These are phyloP conservation scores for Ptilodon capucinus DNA, from an alignment of 2,888 invertebrate genomes.

Conservation along the genomic window DNA sequence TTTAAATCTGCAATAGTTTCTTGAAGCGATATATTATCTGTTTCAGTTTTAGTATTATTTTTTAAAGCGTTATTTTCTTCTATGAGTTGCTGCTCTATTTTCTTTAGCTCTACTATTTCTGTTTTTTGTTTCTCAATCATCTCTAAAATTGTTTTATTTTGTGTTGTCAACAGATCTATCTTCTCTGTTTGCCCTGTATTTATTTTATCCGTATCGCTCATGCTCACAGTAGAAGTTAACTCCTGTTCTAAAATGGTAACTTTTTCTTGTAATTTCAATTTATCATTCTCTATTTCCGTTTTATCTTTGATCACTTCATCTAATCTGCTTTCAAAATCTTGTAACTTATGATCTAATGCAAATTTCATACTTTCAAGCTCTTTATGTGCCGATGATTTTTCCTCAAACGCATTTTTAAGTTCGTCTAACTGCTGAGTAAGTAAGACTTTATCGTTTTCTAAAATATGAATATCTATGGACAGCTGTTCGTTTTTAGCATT, in stretches of 20 bases:
- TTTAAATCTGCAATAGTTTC: conserved; percentile 45
- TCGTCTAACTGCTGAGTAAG: conserved; percentile 71
- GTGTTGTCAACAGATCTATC: conserved; percentile 32
- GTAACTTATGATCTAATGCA: conserved; percentile 39
- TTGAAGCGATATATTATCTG: conserved; percentile 34
- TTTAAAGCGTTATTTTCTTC: conserved; percentile 43
- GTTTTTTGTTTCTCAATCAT: conserved; percentile 35
- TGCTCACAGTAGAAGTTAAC: conserved; percentile 17
- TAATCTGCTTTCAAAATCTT: conserved; percentile 27
- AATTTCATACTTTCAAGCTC: conserved; percentile 48
- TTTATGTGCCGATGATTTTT: conserved; percentile 45
- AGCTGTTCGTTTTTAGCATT: conserved; percentile 74
- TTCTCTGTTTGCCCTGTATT: conserved; percentile 39
- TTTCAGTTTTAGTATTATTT: conserved; percentile 28
- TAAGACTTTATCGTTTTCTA: conserved; percentile 78
- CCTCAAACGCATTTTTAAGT: conserved; percentile 57
- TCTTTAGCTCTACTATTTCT: conserved; percentile 35
- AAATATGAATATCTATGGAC: conserved; percentile 76
- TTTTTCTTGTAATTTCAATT: conserved; percentile 42
- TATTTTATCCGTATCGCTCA: conserved; percentile 23
- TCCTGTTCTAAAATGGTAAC: conserved; percentile 32
- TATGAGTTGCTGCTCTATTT: conserved; percentile 31
- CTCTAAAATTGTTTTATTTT: conserved; percentile 44
- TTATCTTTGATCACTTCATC: conserved; percentile 25
- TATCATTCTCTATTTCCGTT: conserved; percentile 43